phyloP scores from a whole-genome alignment of 2,888 invertebrate species.

The Eubasilissa splendida region DNA sequence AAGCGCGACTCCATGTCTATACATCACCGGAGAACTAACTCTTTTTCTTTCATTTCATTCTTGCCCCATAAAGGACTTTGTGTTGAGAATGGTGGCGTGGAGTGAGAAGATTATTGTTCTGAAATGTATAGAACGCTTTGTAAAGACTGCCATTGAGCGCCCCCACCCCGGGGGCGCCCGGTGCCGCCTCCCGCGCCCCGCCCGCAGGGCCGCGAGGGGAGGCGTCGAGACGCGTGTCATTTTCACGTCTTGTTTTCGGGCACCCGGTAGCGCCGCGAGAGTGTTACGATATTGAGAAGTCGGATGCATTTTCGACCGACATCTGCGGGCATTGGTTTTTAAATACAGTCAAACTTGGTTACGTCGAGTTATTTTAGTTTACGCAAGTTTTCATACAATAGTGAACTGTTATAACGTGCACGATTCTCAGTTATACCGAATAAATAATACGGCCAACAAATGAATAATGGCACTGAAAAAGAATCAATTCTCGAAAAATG shows the following conservation, averaged over 20 bases:
- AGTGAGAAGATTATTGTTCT: constrained; percentile 60
- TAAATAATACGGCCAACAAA: too few relatives aligned
- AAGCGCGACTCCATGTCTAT: constrained; percentile 57
- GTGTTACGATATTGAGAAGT: too few relatives aligned
- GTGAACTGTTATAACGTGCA: too few relatives aligned
- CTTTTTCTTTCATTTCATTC: constrained; percentile 59
- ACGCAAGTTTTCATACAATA: too few relatives aligned
- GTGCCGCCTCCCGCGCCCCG: constrained; percentile 55
- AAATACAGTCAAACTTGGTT: too few relatives aligned
- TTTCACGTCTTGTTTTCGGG: constrained; percentile 49
- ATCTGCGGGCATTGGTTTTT: too few relatives aligned
- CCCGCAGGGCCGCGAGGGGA: constrained; percentile 35
- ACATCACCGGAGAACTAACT: constrained; percentile 59
- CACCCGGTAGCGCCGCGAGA: not conserved
- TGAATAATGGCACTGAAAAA: too few relatives aligned
- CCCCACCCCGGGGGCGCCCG: constrained; percentile 59
- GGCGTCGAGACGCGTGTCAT: constrained; percentile 51
- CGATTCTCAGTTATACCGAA: too few relatives aligned
- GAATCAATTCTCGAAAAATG: too few relatives aligned
- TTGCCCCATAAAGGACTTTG: constrained; percentile 59
- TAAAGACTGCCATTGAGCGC: constrained; percentile 60
- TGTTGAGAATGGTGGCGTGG: constrained; percentile 58
- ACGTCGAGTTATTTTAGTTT: too few relatives aligned
- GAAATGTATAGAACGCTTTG: constrained; percentile 59
- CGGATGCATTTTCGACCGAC: too few relatives aligned